Evolutionary conservation across 1,140 invertebrate species (phyloP), one percentile per base, ranked within the genome.

Genomic region (Medauroidea extradentata): DNA sequence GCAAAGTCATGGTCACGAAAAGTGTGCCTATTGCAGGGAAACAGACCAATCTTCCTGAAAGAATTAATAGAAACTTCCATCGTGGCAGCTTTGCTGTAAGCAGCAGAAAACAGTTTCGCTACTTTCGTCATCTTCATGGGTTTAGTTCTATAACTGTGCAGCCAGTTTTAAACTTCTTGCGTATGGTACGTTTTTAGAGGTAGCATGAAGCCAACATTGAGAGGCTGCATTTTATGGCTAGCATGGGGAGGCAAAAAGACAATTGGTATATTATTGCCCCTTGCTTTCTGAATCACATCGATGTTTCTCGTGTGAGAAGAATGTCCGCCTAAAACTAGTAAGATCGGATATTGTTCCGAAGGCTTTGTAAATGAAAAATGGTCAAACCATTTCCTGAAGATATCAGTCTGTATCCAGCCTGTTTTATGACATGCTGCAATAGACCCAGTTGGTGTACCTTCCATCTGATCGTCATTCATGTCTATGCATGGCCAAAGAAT

Each of bases 381-480:
- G 52, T 67, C 62, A n/a, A 76, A 63, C 71, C 73, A 78, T 57
- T 65, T 61, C 3, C 57, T 61, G 61, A 76, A 77, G 14, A 72
- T 49, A 23, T 71, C 60, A 14, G 14, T 57, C 66, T 34, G 29
- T 34, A 34, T 34, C 29, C 29, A 14, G 69, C 68, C 14, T 59
- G 69, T 69, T 39, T 25, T n/a, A 61, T 69, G 64, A 53, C 67
- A 72, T 54, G 50, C 61, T 23, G 34, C 62, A 19, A 65, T 65
- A n/a, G 48, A 52, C 21, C 60, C 61, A 57, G 48, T 59, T 24
- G 57, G 66, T 49, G 68, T 65, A 34, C 51, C 61, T 62, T 65
- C 63, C 39, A 70, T 42, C 7, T 74, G 58, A 39, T 70, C 65
- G 23, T 52, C 48, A 42, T 73, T 57, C 56, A 57, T 62, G 19